Conservation (phyloP, 2,113 vertebrate species). For the Rhombomys opimus region DNA sequence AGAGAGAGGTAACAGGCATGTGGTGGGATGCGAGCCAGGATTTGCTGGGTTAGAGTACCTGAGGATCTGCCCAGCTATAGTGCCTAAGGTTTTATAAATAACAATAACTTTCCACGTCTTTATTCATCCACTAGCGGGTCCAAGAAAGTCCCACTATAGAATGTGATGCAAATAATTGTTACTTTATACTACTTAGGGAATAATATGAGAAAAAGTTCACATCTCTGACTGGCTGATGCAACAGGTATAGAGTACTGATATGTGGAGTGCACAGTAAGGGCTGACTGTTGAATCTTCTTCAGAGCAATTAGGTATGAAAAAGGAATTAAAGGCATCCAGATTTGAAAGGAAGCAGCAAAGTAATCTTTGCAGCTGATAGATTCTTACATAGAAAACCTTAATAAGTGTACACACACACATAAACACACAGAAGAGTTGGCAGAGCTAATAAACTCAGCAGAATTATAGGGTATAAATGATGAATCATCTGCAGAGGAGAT, state of each 20-base stretch:
- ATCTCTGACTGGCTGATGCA: background rate
- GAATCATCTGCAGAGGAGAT: background rate
- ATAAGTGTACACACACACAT: background rate
- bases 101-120: no score
- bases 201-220: background rate
- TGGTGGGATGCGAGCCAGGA: no score
- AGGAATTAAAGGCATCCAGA: background rate
- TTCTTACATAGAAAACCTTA: background rate
- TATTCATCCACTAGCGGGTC: no score
- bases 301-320: background rate
- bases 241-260: background rate
- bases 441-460: background rate
- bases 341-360: conserved; percentile 6
- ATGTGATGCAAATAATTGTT: background rate
- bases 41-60: no score
- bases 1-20: no score
- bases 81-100: no score
- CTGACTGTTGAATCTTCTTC: background rate
- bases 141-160: no score
- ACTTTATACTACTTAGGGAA: background rate
- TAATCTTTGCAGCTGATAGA: background rate
- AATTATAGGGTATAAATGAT: background rate
- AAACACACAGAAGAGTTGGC: background rate
- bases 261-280: background rate
- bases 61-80: no score